Base-by-base conservation (phyloP, 2,888 invertebrate species). In the Malthinus flaveolus region DNA sequence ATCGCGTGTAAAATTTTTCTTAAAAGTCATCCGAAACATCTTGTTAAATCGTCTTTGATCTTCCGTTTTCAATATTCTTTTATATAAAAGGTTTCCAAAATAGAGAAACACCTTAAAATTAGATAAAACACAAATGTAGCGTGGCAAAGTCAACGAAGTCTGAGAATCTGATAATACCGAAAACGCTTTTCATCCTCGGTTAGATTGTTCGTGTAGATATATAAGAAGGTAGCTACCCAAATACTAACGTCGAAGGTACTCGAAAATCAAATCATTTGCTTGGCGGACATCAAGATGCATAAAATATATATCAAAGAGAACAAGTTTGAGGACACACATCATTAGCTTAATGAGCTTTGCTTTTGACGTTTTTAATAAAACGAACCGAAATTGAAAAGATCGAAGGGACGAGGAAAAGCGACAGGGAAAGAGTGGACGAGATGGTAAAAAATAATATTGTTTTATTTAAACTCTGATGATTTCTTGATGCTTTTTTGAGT, bases 401-500 rank as follows among this genome's bases (percentile, higher is more conserved):
- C 32, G 9, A 9, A 11, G 49, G 44, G 53, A 60, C 63, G 23
- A 23, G 2, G 5, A 23, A 23, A 5, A 3, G 3, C 5, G 23
- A 3, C 3, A 3, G 23, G 3, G 23, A 23, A 23, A 23, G 23
- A 23, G 59, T 50, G 44, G 60, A 23, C 23, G 23, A 23, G 23
- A 23, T 23, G 23, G 23, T 23, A 23, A 62, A 59, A 65, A 62
- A 66, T 68, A 66, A 66, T 69, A 68, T 65, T 62, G 69, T 67
- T 66, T 70, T 68, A 68, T 70, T 68, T 67, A 70, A 62, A 66
- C 64, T 65, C 73, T 75, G 75, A 75, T 75, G 75, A 74, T 74
- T 74, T 73, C 72, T 73, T 75, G 73, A 75, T 75, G 75, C 67
- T 71, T 73, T 74, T 74, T 72, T 74, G 73, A 73, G 70, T 69